Base-by-base conservation (phyloP, 2,113 vertebrate genomes). In the Glareola pratincola region DNA sequence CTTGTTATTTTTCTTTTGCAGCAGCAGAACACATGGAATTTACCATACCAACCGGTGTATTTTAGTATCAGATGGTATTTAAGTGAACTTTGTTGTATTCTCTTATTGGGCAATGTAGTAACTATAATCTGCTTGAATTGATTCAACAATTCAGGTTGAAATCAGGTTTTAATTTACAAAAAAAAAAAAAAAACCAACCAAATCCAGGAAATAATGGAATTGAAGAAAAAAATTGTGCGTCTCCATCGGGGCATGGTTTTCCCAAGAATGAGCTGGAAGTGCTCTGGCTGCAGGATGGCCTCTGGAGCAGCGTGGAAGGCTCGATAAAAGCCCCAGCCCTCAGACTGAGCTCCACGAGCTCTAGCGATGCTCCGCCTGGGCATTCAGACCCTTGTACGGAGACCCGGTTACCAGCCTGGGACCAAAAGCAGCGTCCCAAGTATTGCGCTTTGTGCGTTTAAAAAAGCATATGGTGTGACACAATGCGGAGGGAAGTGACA, bases 301-400 rank as follows among this genome's bases (percentile, higher is more conserved):
- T 59, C 15, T 0, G 0, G 48, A 5, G 26, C 2, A 14, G 9
- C 0, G 0, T 6, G 51, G 32, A 34, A 45, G 72, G 67, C 57
- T 83, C 10, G 0, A 27, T 24, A 11, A 14, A 7, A 14, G 4
- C 4, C 30, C 22, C 68, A 72, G 77, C 51, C 63, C 57, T 54
- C 0, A 0, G 10, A 22, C 63, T 4, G 21, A 59, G 48, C 63
- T 64, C 50, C 1, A 3, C 12, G 2, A 4, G 24, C 68, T n/a
- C 74, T 0, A 1, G 21, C 41, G 47, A 30, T 80, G 34, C 43
- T 81, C 32, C 1, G 9, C 32, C 47, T 13, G n/a, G 26, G 54
- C 43, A 50, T 48, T 6, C 60, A 16, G 73, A 20, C 22, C 37
- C 48, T 48, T 1, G 0, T 8, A 4, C n/a, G 20, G 57, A 76